Base-by-base conservation (phyloP, 2,797 vertebrate genomes). In the Huso huso region DNA sequence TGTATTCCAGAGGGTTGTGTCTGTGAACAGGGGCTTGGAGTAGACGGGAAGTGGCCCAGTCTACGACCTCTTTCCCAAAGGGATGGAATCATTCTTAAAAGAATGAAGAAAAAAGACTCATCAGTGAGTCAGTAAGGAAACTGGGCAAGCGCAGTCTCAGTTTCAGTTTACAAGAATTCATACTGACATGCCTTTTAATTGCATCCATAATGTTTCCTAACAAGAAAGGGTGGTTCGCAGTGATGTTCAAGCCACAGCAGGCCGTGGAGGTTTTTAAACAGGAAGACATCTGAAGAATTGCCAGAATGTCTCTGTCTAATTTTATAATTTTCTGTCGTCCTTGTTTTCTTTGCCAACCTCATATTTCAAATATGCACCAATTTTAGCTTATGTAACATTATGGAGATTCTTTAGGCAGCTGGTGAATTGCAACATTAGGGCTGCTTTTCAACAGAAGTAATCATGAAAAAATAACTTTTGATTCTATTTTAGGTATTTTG, bases 31-130 rank as follows among this genome's bases (percentile, higher is more conserved):
- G n/a, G 66, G 51, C 61, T 48, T 63, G 53, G 65, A 66, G 69
- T 76, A 84, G 84, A 84, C 83, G 84, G 83, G 87, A 89, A 87
- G 76, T 84, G 85, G 69, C 77, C 77, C 80, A 71, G 79, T 82
- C 83, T 78, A 70, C 82, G 83, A 86, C 82, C 79, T 80, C 0
- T 53, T 82, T 78, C 81, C 77, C 66, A 61, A 72, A 62, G 72
- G 74, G 77, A 82, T 78, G 75, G 78, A 68, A 80, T 71, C 71
- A 77, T 70, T 74, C 74, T 70, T 52, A 63, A 3, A 66, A 70
- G 64, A 70, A 64, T 50, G 64, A 23, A 72, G 69, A 48, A 67
- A 60, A 66, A 68, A 53, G 7, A 37, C 52, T 62, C 15, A 58
- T n/a, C 55, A 49, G 59, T 69, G 37, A 67, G 68, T 63, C 59